Evolutionary conservation across 2,113 vertebrate genomes (phyloP).

Genomic region (Fukomys damarensis): DNA sequence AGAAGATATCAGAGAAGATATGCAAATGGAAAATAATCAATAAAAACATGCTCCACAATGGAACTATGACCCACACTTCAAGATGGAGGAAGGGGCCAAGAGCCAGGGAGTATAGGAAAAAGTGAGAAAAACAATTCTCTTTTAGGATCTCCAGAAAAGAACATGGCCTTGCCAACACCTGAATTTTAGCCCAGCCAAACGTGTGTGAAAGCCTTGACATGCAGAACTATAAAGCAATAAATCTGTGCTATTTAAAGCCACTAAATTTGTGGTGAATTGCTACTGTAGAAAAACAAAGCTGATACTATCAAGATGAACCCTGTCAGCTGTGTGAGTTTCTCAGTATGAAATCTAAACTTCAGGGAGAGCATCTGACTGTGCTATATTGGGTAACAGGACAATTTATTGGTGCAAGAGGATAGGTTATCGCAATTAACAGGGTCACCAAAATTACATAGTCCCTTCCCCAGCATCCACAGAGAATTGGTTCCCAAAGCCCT

Average conservation of each 20-base stretch:
- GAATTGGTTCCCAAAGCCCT: background rate
- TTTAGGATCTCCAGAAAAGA: background rate
- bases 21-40: background rate
- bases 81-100: background rate
- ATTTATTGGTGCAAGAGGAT: background rate
- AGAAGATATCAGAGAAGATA: background rate
- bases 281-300: background rate
- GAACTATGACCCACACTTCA: background rate
- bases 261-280: background rate
- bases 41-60: background rate
- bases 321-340: background rate
- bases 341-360: background rate
- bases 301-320: background rate
- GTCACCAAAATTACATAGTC: background rate
- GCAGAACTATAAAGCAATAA: background rate
- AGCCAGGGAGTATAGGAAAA: background rate
- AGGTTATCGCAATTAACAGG: background rate
- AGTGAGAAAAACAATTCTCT: background rate
- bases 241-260: background rate
- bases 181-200: background rate
- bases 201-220: background rate
- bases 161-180: background rate
- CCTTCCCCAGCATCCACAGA: background rate
- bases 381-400: background rate
- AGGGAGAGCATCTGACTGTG: background rate